These are phyloP conservation scores for Laspeyria flexula DNA, from an alignment of 2,888 invertebrate species.

Conservation along the genomic window DNA sequence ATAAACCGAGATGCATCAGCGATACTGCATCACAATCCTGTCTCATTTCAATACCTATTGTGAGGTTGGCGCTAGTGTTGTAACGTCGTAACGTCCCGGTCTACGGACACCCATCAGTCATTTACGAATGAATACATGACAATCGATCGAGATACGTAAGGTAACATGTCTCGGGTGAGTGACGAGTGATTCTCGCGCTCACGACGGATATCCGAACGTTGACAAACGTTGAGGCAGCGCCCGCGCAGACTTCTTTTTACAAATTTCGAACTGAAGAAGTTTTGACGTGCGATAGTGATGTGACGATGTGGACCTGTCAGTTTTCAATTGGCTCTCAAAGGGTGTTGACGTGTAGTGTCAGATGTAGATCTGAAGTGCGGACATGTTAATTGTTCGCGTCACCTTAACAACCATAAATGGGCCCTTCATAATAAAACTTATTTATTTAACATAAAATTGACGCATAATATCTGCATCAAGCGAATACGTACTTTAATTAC, in stretches of 20 bases:
- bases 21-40: constrained; percentile 73
- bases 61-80: constrained; percentile 51
- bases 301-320: constrained; percentile 76
- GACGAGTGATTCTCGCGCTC: constrained; percentile 74
- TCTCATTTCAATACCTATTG: constrained; percentile 80
- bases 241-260: constrained; percentile 58
- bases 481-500: too few species aligned
- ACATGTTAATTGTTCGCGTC: constrained; percentile 78
- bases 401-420: constrained; percentile 54
- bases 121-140: constrained; percentile 75
- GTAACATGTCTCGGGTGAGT: constrained; percentile 63
- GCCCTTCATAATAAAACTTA: constrained; percentile 21
- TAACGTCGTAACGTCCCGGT: constrained; percentile 66
- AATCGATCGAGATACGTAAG: constrained; percentile 71
- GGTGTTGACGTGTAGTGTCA: constrained; percentile 74
- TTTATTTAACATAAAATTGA: too few species aligned
- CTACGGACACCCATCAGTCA: constrained; percentile 74
- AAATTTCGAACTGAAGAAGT: constrained; percentile 64
- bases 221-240: constrained; percentile 58
- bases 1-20: constrained; percentile 76
- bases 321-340: constrained; percentile 74
- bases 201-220: constrained; percentile 67
- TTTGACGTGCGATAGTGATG: constrained; percentile 66
- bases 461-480: too few species aligned
- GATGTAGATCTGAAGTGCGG: constrained; percentile 71